These are phyloP conservation scores for Amblyornis subalaris DNA, from an alignment of 2,113 vertebrate species.

Conservation along the genomic window DNA sequence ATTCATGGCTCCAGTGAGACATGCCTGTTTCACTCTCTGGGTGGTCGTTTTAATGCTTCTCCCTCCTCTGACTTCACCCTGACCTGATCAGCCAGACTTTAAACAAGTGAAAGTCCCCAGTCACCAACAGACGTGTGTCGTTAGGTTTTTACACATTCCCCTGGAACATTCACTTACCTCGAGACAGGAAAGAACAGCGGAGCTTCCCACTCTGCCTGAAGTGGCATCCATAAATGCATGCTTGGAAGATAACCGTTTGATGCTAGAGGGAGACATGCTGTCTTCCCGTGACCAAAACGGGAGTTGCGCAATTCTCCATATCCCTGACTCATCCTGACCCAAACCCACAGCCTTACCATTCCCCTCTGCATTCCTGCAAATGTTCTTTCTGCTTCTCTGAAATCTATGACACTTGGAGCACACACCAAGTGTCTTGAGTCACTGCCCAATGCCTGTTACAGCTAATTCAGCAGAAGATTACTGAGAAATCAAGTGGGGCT, in stretches of 20 bases:
- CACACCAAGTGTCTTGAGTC: not conserved
- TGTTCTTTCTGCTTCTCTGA: not conserved
- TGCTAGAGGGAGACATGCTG: not conserved
- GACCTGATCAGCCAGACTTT: not conserved
- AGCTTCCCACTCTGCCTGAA: accelerated
- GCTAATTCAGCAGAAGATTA: not conserved
- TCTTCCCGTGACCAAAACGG: accelerated
- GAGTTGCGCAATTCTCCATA: not conserved
- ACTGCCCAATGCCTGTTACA: not conserved
- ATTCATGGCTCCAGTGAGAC: not conserved
- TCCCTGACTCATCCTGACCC: not conserved
- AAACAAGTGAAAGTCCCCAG: not conserved
- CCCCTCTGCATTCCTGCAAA: not conserved
- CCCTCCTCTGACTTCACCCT: not conserved
- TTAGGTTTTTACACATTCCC: not conserved
- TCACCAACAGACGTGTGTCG: not conserved
- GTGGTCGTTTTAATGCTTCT: not conserved
- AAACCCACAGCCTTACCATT: not conserved
- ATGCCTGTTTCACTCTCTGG: not conserved
- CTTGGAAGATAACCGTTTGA: accelerated
- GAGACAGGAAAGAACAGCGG: not conserved
- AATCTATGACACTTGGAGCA: not conserved
- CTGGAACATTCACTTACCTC: not conserved
- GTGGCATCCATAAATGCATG: accelerated
- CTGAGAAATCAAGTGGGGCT: not conserved